phyloP scores from a whole-genome alignment of 2,888 invertebrate genomes.

The Trachelus stipa region DNA sequence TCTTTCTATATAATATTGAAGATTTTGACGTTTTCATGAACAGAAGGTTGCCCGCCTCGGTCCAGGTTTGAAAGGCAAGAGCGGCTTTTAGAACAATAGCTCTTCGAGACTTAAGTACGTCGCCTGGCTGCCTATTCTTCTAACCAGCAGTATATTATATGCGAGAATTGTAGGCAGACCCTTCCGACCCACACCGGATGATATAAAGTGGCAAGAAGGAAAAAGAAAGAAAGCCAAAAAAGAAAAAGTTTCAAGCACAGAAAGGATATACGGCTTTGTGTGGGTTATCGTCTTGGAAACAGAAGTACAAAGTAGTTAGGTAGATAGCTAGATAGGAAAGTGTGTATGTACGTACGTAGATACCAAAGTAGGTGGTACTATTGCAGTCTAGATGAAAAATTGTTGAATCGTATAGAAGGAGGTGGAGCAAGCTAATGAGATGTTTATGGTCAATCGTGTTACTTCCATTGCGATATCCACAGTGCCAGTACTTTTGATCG shows the following conservation, averaged over 20 bases:
- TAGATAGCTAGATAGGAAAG: not conserved
- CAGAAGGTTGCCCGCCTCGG: not conserved
- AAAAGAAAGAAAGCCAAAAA: not conserved
- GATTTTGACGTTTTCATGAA: constrained; percentile 1
- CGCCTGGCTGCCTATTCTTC: constrained; percentile 41
- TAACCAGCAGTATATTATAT: constrained; percentile 34
- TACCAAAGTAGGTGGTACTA: not conserved
- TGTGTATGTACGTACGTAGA: not conserved
- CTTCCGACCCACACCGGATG: constrained; percentile 36
- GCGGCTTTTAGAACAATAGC: constrained; percentile 49
- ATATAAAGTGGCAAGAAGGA: constrained; percentile 30
- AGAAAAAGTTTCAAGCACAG: not conserved
- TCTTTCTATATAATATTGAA: not conserved
- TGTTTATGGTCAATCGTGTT: not conserved
- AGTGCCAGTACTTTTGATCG: not conserved
- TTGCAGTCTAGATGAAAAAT: not conserved
- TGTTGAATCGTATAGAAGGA: not conserved
- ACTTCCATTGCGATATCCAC: not conserved
- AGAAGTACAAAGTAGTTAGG: not conserved
- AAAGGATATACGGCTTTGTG: not conserved
- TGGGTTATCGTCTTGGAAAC: not conserved
- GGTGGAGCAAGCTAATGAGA: not conserved
- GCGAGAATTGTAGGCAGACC: constrained; percentile 29
- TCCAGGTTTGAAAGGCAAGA: constrained; percentile 24
- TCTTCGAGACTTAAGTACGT: constrained; percentile 41